phyloP scores from a whole-genome alignment of 2,888 invertebrate species.

The Plagodis pulveraria region DNA sequence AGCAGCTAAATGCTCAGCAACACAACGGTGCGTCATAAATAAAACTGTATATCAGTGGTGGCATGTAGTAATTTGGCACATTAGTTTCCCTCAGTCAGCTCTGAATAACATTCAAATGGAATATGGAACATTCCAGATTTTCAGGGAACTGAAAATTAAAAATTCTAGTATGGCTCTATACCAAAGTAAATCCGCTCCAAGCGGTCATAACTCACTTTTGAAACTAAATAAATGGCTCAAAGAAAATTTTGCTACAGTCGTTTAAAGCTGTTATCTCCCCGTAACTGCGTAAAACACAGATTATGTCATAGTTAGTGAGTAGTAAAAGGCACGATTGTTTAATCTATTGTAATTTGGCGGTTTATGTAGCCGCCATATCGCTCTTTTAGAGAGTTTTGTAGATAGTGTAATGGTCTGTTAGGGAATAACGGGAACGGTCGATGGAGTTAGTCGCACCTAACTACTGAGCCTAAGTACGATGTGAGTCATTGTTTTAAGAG shows the following conservation, averaged over 20 bases:
- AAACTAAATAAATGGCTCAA: conserved; percentile 24
- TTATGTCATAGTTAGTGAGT: not conserved
- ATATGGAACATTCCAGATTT: no score
- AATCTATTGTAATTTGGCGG: conserved; percentile 36
- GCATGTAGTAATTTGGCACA: no score
- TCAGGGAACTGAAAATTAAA: no score
- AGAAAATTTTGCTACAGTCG: conserved; percentile 27
- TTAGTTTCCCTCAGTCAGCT: no score
- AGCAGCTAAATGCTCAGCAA: no score
- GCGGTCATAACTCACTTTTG: conserved; percentile 6
- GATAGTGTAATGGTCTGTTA: conserved; percentile 28
- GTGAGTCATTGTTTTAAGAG: no score
- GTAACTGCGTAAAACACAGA: conserved; percentile 15
- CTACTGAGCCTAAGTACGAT: no score
- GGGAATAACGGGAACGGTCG: not conserved
- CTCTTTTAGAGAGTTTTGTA: conserved; percentile 18
- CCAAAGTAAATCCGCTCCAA: not conserved
- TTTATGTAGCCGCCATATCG: conserved; percentile 29
- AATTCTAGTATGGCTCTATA: no score
- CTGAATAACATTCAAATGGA: no score
- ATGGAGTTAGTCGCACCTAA: no score
- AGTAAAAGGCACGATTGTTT: conserved; percentile 26
- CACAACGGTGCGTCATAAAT: no score
- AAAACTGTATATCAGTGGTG: no score
- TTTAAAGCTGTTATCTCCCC: conserved; percentile 27